Conservation (phyloP, 2,888 invertebrate genomes). For the Chrysolina oricalcia region DNA sequence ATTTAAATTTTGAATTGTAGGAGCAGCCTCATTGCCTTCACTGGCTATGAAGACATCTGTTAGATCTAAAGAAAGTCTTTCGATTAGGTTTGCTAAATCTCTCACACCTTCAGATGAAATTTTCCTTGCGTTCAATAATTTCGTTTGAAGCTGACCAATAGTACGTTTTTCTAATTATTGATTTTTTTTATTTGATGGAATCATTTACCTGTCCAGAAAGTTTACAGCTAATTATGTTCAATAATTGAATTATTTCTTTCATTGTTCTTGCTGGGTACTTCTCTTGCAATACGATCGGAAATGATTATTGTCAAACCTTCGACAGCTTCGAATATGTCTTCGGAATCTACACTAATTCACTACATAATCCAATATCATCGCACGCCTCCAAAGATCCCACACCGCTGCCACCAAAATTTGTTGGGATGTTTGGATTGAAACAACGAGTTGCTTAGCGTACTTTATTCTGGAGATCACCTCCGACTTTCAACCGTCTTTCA, state of each 20-base stretch:
- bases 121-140: neutral
- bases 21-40: too few species aligned
- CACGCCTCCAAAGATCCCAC: too few species aligned
- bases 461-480: too few species aligned
- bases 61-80: neutral
- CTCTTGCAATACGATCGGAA: too few species aligned
- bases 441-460: too few species aligned
- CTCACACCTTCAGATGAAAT: neutral
- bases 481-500: too few species aligned
- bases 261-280: neutral
- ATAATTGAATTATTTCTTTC: neutral
- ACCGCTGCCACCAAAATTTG: conserved; percentile 1
- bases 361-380: neutral
- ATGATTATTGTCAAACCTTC: neutral
- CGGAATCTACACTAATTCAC: neutral
- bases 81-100: neutral
- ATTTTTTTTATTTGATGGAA: neutral
- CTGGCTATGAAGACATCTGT: neutral
- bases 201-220: neutral
- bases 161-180: neutral
- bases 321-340: neutral
- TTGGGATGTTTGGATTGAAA: conserved; percentile 7
- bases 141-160: too few species aligned
- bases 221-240: neutral
- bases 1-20: neutral